Evolutionary conservation across 2,888 invertebrate genomes (phyloP).

Genomic region (Hartigia nigra): DNA sequence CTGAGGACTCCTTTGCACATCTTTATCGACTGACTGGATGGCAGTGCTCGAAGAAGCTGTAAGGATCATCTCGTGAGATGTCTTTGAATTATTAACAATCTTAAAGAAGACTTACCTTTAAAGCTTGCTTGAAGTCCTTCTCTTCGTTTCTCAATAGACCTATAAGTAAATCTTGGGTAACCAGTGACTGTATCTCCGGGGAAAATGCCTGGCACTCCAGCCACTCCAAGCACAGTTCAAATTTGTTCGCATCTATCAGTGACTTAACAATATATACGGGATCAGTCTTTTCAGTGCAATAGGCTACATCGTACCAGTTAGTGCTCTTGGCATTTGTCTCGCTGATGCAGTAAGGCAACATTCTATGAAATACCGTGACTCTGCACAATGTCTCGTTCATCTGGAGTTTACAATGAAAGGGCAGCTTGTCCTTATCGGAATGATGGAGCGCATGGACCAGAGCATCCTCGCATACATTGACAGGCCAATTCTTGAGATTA

Average conservation of each 20-base stretch:
- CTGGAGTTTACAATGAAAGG: constrained; percentile 44
- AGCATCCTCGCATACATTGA: constrained; percentile 50
- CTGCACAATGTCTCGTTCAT: constrained; percentile 55
- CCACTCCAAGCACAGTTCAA: constrained; percentile 77
- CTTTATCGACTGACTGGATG: constrained; percentile 70
- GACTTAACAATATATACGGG: constrained; percentile 69
- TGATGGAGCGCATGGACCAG: constrained; percentile 51
- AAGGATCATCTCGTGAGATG: constrained; percentile 52
- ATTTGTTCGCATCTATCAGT: constrained; percentile 71
- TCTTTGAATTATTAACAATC: not conserved
- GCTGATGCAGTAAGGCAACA: constrained; percentile 50
- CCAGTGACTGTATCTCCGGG: constrained; percentile 69
- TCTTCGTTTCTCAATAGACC: constrained; percentile 70
- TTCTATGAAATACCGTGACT: constrained; percentile 54
- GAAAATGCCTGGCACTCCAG: constrained; percentile 73
- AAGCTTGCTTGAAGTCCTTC: constrained; percentile 51
- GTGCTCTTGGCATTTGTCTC: constrained; percentile 32
- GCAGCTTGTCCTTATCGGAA: constrained; percentile 43
- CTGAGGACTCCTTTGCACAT: constrained; percentile 75
- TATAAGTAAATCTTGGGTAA: constrained; percentile 69
- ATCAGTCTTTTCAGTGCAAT: constrained; percentile 64
- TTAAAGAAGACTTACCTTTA: constrained; percentile 42
- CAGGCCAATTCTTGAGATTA: constrained; percentile 55
- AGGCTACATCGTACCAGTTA: constrained; percentile 53
- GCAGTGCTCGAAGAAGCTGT: constrained; percentile 72